A percentile compares a stretch with the other conserved stretches of the same genome.
phyloP scores from a whole-genome alignment of 2,113 vertebrate genomes.

The Macquaria ambigua region DNA sequence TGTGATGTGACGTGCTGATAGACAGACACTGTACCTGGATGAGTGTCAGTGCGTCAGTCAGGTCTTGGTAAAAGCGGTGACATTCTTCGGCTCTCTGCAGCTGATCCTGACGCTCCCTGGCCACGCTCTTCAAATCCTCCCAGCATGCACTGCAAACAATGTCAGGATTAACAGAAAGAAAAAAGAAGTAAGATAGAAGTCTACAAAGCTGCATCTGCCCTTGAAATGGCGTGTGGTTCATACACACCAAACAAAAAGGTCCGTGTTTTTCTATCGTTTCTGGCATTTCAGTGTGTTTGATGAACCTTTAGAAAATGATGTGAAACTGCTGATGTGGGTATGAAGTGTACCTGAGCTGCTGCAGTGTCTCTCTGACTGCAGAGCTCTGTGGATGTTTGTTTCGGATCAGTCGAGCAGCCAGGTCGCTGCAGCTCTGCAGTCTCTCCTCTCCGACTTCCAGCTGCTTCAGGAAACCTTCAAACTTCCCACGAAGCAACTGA shows the following conservation, averaged over 20 bases:
- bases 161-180: neutral
- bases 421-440: slow-evolving; percentile 80
- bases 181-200: neutral
- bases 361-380: slow-evolving; percentile 81
- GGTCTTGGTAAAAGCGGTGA: slow-evolving; percentile 86
- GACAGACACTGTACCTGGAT: slow-evolving; percentile 84
- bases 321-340: too few species aligned
- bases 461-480: slow-evolving; percentile 85
- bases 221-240: too few species aligned
- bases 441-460: slow-evolving; percentile 84
- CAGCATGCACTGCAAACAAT: slow-evolving; percentile 84
- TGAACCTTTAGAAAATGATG: too few species aligned
- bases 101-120: slow-evolving; percentile 75
- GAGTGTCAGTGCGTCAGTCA: slow-evolving; percentile 86
- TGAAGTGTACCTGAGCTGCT: slow-evolving; percentile 83
- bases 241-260: too few species aligned
- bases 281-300: too few species aligned
- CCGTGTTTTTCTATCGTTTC: too few species aligned
- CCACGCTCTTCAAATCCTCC: slow-evolving; percentile 85
- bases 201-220: too few species aligned
- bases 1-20: neutral
- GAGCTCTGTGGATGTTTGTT: slow-evolving; percentile 79
- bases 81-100: slow-evolving; percentile 83
- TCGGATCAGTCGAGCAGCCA: slow-evolving; percentile 81
- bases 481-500: slow-evolving; percentile 87